Percentiles rank a stretch among this genome's conserved stretches.
Evolutionary conservation across 2,113 vertebrate genomes (phyloP).

Genomic region (Menidia beryllina): DNA sequence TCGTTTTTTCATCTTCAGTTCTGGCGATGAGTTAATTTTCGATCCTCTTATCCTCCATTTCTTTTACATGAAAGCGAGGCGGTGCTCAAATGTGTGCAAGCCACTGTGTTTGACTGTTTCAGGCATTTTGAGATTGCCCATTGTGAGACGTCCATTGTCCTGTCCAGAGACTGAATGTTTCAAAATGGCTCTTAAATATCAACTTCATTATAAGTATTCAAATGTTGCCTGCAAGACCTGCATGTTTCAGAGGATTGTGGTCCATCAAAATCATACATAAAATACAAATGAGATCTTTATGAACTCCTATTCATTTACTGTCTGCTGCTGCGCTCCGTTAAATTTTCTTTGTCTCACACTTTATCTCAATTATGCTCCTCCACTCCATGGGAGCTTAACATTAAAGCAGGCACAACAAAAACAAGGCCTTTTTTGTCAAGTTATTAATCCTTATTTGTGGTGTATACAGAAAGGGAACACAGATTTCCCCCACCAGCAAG

Average conservation of each 20-base stretch:
- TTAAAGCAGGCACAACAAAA: slow-evolving; percentile 39
- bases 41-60: background rate
- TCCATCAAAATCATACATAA: slow-evolving; percentile 67
- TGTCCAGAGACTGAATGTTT: slow-evolving; percentile 39
- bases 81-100: slow-evolving; percentile 19
- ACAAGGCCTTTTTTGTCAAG: slow-evolving; percentile 37
- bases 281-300: slow-evolving; percentile 71
- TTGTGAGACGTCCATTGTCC: background rate
- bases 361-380: slow-evolving; percentile 48
- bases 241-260: slow-evolving; percentile 59
- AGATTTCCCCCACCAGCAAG: slow-evolving; percentile 13
- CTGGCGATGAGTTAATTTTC: background rate
- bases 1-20: background rate
- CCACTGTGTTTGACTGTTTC: slow-evolving; percentile 18
- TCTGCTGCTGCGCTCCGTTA: slow-evolving; percentile 56
- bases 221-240: slow-evolving; percentile 47
- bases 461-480: slow-evolving; percentile 15
- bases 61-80: no score
- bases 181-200: slow-evolving; percentile 51
- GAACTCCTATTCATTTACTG: slow-evolving; percentile 64
- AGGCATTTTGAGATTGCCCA: slow-evolving; percentile 11
- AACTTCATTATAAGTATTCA: slow-evolving; percentile 59
- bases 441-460: slow-evolving; percentile 37
- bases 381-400: slow-evolving; percentile 40
- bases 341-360: slow-evolving; percentile 52